phyloP scores from a whole-genome alignment of 1,140 invertebrate genomes.

The Aleiodes sp. region DNA sequence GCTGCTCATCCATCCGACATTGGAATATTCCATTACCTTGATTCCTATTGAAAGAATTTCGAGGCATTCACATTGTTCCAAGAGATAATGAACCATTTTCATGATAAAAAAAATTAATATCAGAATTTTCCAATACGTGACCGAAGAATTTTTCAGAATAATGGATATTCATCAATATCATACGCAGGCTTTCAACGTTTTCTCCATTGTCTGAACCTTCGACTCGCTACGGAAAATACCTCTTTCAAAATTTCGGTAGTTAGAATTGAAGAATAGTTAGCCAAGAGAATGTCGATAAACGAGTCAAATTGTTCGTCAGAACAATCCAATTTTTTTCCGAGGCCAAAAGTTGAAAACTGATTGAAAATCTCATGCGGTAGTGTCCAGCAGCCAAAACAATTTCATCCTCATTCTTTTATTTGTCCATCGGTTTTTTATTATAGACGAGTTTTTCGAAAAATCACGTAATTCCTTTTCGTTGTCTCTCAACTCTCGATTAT shows the following conservation, averaged over 20 bases:
- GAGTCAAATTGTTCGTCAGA: slow-evolving; percentile 14
- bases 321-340: neutral
- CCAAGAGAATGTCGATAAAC: slow-evolving; percentile 1
- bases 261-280: slow-evolving; percentile 30
- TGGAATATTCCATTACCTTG: neutral
- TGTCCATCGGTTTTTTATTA: neutral
- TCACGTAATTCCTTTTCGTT: no score
- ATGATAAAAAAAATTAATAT: no score
- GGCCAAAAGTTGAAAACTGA: slow-evolving; percentile 11
- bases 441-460: neutral
- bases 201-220: no score
- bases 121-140: no score
- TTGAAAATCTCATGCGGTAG: slow-evolving; percentile 18
- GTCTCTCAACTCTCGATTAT: no score
- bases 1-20: neutral
- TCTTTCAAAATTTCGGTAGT: slow-evolving; percentile 33
- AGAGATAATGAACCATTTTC: no score
- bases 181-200: no score
- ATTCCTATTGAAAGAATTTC: neutral
- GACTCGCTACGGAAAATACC: slow-evolving; percentile 24
- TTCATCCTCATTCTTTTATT: neutral
- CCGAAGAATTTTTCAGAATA: no score
- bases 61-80: no score
- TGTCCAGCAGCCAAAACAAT: neutral
- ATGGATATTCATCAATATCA: no score